Conservation (phyloP, 1,140 invertebrate genomes). For the Drosophila trapezifrons region DNA sequence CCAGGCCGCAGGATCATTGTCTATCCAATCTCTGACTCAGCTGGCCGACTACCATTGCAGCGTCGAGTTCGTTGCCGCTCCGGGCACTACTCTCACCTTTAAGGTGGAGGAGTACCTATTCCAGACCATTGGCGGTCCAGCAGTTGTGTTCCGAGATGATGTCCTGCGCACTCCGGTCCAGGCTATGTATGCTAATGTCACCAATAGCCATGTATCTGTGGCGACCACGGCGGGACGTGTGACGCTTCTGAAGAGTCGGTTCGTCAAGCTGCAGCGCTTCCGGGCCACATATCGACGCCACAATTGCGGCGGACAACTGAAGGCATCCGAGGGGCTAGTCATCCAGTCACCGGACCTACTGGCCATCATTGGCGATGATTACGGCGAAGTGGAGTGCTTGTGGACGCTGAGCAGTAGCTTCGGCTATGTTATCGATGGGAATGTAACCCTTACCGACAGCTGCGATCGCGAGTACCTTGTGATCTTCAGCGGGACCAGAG, state of each 20-base stretch:
- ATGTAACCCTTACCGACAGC: constrained; percentile 54
- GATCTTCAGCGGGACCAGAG: neutral
- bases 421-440: constrained; percentile 49
- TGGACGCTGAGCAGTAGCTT: constrained; percentile 28
- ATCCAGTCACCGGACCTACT: constrained; percentile 31
- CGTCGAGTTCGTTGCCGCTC: constrained; percentile 28
- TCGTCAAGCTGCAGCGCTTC: constrained; percentile 13
- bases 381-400: constrained; percentile 55
- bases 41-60: constrained; percentile 50
- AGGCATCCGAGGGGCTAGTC: constrained; percentile 22
- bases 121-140: neutral
- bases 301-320: constrained; percentile 50
- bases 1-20: constrained; percentile 34
- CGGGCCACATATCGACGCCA: constrained; percentile 51
- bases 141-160: constrained; percentile 45
- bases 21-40: constrained; percentile 24
- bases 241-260: constrained; percentile 8
- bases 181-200: constrained; percentile 19
- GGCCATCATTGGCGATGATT: neutral
- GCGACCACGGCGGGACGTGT: constrained; percentile 31
- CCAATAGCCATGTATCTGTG: constrained; percentile 34
- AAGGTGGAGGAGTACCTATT: constrained; percentile 35
- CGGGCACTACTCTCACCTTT: constrained; percentile 56
- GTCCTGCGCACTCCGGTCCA: neutral
- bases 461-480: constrained; percentile 66